Evolutionary conservation across 2,888 invertebrate species (phyloP), one percentile per base, ranked within the genome.

Genomic region (Rotaria sp.): DNA sequence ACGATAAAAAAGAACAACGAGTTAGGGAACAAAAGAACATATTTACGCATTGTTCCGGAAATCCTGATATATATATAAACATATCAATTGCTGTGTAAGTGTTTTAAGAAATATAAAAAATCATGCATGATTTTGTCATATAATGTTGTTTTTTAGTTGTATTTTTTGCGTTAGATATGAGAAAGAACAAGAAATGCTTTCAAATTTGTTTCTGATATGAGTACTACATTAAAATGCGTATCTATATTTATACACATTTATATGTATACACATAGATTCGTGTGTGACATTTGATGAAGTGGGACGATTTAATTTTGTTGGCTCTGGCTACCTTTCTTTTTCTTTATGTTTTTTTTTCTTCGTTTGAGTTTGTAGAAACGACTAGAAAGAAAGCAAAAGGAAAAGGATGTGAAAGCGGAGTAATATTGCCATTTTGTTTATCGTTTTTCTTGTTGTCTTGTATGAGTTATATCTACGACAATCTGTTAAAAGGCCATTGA

Each of bases 341-440:
- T 67, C 30, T 35, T 67, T 67, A 13, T 67, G 5, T 67, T 21
- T 35, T 30, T 11, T 67, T 15, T 30, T 67, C 67, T 67, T 67
- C 18, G 8, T 67, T 38, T 67, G 15, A 67, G 35, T 67, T 38
- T 5, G 15, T 35, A 67, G 67, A 67, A 67, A 30, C 67, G 67
- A 67, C 30, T 67, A 67, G 67, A 67, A 67, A 67, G 67, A 67
- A 35, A 67, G 67, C 67, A 35, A 67, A 35, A 59, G 59, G 59
- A 59, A 59, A 57, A 67, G 35, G 18, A 67, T 8, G 67, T 67
- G 35, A 67, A 21, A 67, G 8, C 5, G 35, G 13, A 3, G 67
- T 67, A 35, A 21, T 67, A 67, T 67, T 67, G 35, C 35, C 67
- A 30, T 67, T 21, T 67, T 67, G 30, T 59, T 59, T 59, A n/a